These are phyloP conservation scores for Rhinoptilus africanus DNA, from an alignment of 2,113 vertebrate species.

Conservation along the genomic window DNA sequence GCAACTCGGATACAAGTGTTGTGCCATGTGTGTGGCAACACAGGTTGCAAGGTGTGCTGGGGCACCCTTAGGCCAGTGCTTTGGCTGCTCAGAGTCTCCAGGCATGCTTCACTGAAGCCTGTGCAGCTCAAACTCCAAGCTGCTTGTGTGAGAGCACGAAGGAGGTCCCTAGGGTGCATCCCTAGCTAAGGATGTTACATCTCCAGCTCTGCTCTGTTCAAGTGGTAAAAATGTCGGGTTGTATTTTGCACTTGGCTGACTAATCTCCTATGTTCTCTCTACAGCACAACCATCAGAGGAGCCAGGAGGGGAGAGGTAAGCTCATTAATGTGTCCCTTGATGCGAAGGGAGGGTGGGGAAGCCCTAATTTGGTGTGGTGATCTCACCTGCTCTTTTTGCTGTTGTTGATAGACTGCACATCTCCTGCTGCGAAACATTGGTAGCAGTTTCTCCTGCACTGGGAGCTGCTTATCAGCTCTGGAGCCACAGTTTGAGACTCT, in stretches of 20 bases:
- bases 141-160: background rate
- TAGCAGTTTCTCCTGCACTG: background rate
- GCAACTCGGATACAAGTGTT: background rate
- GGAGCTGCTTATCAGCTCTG: background rate
- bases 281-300: slow-evolving; percentile 60
- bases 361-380: background rate
- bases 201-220: background rate
- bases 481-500: background rate
- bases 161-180: background rate
- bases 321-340: background rate
- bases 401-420: background rate
- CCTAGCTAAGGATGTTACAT: background rate
- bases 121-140: background rate
- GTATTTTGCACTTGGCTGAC: slow-evolving; percentile 28
- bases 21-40: rapidly evolving
- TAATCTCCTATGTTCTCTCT: slow-evolving; percentile 11
- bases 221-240: background rate
- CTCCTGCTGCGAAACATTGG: background rate
- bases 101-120: background rate
- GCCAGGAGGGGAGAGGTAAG: slow-evolving; percentile 63
- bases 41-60: background rate
- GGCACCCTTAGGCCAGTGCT: background rate
- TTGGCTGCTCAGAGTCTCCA: background rate
- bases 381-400: background rate
- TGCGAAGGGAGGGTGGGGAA: background rate